Conservation (phyloP, 1,140 invertebrate species). For the Anagrus nilaparvatae region DNA sequence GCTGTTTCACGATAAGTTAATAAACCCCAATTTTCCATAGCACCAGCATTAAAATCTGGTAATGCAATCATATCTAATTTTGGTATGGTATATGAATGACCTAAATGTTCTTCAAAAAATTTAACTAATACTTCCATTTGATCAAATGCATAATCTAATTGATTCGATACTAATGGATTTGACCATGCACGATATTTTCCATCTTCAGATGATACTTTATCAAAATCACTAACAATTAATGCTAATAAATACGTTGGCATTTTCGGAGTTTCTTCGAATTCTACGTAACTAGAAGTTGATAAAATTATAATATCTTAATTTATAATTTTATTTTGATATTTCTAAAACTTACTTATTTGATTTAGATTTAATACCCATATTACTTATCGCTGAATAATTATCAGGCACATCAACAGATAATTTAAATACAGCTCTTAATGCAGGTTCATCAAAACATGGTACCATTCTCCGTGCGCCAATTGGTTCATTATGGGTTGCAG, state of each 20-base stretch:
- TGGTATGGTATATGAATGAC: slow-evolving; percentile 43
- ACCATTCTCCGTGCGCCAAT: slow-evolving; percentile 50
- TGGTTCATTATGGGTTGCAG: slow-evolving; percentile 51
- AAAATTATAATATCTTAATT: not conserved
- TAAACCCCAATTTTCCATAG: slow-evolving; percentile 59
- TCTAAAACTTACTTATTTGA: not conserved
- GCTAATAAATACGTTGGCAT: slow-evolving; percentile 74
- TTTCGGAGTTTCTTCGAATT: slow-evolving; percentile 51
- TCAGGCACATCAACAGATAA: slow-evolving; percentile 36
- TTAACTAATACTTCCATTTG: slow-evolving; percentile 35
- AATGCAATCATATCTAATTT: slow-evolving; percentile 63
- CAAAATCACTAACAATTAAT: slow-evolving; percentile 59
- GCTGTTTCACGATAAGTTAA: slow-evolving; percentile 41
- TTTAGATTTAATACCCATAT: slow-evolving; percentile 27
- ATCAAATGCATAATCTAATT: slow-evolving; percentile 48
- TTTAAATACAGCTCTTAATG: slow-evolving; percentile 51
- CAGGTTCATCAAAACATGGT: slow-evolving; percentile 62
- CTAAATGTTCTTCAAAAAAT: slow-evolving; percentile 45
- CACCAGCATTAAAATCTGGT: slow-evolving; percentile 62
- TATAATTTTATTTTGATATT: not conserved
- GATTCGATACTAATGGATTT: slow-evolving; percentile 47
- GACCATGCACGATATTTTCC: slow-evolving; percentile 45
- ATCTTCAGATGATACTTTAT: slow-evolving; percentile 26
- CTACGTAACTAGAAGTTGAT: slow-evolving; percentile 9
- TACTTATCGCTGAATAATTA: slow-evolving; percentile 35